phyloP scores from a whole-genome alignment of 1,140 invertebrate genomes.

The Nautilus pompilius region DNA sequence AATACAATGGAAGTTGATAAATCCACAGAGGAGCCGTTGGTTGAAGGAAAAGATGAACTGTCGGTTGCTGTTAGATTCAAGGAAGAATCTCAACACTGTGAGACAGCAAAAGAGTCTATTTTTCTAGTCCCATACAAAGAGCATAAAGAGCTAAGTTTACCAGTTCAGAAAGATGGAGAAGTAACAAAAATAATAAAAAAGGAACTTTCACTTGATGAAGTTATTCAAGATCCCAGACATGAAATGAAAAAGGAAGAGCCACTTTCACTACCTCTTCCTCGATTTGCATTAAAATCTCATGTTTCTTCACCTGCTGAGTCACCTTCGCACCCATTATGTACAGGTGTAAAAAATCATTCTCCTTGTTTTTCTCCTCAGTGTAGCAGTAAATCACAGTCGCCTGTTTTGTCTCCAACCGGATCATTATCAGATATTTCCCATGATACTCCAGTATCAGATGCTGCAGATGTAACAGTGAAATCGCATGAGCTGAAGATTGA shows the following conservation, averaged over 20 bases:
- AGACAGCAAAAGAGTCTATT: not conserved
- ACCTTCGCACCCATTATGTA: not conserved
- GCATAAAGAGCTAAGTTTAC: not conserved
- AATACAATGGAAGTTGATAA: not conserved
- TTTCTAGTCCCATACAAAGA: not conserved
- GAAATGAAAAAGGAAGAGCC: conserved; percentile 50
- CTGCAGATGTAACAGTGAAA: not conserved
- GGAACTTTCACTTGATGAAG: not conserved
- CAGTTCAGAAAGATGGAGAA: not conserved
- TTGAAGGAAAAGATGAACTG: not conserved
- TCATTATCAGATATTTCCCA: conserved; percentile 17
- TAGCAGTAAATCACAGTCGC: conserved; percentile 37
- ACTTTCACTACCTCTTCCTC: conserved; percentile 76
- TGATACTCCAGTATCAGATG: conserved; percentile 14
- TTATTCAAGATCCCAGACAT: not conserved
- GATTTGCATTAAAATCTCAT: conserved; percentile 73
- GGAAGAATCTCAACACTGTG: not conserved
- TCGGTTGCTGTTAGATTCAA: not conserved
- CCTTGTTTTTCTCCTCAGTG: conserved; percentile 38
- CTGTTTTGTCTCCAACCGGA: conserved; percentile 26
- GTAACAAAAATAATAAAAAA: conserved; percentile 1
- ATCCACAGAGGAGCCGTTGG: not conserved
- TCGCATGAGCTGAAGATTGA: conserved; percentile 2
- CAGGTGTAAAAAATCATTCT: conserved; percentile 14
- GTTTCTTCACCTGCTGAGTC: conserved; percentile 10